Evolutionary conservation across 2,797 vertebrate genomes (phyloP).

Genomic region (Brachyrhaphis roseni): DNA sequence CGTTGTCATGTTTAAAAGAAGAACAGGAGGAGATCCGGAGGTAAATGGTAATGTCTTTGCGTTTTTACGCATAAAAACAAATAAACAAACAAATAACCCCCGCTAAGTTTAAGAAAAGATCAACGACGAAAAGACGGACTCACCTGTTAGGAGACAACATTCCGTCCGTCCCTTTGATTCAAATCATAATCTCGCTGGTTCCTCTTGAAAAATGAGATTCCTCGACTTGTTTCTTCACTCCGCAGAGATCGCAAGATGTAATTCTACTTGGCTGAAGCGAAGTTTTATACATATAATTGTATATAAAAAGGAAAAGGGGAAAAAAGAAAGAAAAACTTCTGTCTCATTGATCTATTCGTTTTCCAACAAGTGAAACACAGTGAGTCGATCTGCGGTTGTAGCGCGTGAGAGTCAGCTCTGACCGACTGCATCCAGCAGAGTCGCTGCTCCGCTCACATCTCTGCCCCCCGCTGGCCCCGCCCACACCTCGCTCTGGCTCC

Average conservation of each 20-base stretch:
- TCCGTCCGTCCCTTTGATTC: conserved; percentile 11
- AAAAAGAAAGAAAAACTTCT: not conserved
- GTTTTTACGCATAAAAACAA: conserved; percentile 41
- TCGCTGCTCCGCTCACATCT: conserved; percentile 28
- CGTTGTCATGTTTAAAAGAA: conserved; percentile 8
- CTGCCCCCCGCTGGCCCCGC: conserved; percentile 49
- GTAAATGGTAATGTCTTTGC: conserved; percentile 6
- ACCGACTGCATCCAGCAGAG: conserved; percentile 44
- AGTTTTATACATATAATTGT: not conserved
- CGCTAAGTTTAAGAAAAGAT: not conserved
- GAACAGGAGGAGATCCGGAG: not conserved
- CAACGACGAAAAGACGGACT: conserved; percentile 8
- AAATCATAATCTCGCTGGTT: conserved; percentile 62
- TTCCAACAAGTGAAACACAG: not conserved
- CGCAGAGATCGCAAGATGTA: conserved; percentile 7
- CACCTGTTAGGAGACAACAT: conserved; percentile 61
- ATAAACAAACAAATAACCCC: not conserved
- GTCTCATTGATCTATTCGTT: not conserved
- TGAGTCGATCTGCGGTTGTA: not conserved
- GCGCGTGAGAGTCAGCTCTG: conserved; percentile 5
- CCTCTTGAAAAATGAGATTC: conserved; percentile 22
- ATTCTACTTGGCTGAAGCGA: not conserved
- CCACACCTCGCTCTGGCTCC: conserved; percentile 19
- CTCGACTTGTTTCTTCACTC: conserved; percentile 38
- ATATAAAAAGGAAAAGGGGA: not conserved